Evolutionary conservation across 2,888 invertebrate genomes (phyloP), one percentile per base, ranked within the genome.

Genomic region (Osmoderma eremita): DNA sequence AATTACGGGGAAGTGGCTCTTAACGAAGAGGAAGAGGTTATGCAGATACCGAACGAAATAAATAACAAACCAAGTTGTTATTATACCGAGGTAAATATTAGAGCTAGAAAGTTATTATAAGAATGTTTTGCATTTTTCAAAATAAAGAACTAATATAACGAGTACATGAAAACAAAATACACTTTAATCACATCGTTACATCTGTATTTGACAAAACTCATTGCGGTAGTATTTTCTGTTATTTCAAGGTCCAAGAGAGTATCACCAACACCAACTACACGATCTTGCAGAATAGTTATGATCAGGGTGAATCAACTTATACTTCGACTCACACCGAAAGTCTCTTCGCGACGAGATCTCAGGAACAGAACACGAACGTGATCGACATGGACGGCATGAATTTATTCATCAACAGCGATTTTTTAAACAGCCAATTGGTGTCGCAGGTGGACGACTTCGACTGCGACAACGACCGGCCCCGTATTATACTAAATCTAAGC

Each of bases 381-480:
- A 83, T 85, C 67, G 85, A 84, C 72, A 84, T 86, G 75, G 86
- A 86, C 68, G 85, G 85, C 45, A 79, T 82, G 69, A 78, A 77
- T 49, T 76, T 81, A 20, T 78, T 82, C 53, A 77, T 82, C 8
- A 72, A 72, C 51, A 77, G 76, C 64, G 79, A 81, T 72, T 80
- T 80, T 70, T 74, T 79, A 65, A 75, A 75, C 15, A 77, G 74
- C 65, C 78, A 78, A 24, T 73, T 80, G 15, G 77, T 80, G 50
- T 78, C 82, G 3, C 78, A 78, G 48, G 79, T 79, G 1, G 79
- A 80, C 65, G 77, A 79, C 69, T 80, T 79, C 71, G 80, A 80
- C 50, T 76, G 74, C 67, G 73, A 69, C 63, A 61, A 74, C 41
- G 77, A 79, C 24, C 67, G 78, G 58, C 75, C 80, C 6, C 75